phyloP scores from a whole-genome alignment of 1,140 invertebrate species.

The Cylas formicarius region DNA sequence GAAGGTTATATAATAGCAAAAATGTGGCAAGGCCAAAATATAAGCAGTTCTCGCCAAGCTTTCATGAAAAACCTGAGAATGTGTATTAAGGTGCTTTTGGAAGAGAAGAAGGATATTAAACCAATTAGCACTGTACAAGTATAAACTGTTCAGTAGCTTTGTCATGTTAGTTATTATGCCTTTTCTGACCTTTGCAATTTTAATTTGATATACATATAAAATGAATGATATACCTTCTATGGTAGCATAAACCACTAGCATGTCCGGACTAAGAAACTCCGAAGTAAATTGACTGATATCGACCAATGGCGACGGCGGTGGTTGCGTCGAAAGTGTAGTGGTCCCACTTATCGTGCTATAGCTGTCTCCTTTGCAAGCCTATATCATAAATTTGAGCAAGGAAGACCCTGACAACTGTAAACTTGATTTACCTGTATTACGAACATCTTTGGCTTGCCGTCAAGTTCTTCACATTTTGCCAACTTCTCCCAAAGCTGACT shows the following conservation, averaged over 20 bases:
- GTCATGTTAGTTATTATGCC: no score
- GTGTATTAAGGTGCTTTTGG: no score
- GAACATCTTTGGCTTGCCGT: conserved; percentile 35
- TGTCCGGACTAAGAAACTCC: conserved; percentile 23
- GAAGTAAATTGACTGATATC: conserved; percentile 3
- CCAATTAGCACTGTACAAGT: no score
- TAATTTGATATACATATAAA: no score
- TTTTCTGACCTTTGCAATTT: no score
- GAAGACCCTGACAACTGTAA: neutral
- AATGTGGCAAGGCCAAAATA: no score
- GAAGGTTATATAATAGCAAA: no score
- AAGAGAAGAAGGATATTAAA: no score
- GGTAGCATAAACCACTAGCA: conserved; percentile 29
- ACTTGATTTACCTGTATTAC: conserved; percentile 29
- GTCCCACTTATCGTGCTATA: conserved; percentile 8
- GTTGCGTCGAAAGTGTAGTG: neutral
- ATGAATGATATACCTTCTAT: conserved; percentile 26
- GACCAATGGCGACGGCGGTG: conserved; percentile 2
- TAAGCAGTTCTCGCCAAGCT: no score
- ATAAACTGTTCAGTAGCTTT: no score
- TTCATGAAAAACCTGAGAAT: no score
- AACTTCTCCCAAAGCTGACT: conserved; percentile 27
- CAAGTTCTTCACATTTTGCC: conserved; percentile 16
- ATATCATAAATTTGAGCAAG: conserved; percentile 7
- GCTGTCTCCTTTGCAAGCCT: conserved; percentile 34